A percentile compares a stretch with the other conserved stretches of the same genome.
phyloP scores from a whole-genome alignment of 2,888 invertebrate species.

The Plagodis dolabraria region DNA sequence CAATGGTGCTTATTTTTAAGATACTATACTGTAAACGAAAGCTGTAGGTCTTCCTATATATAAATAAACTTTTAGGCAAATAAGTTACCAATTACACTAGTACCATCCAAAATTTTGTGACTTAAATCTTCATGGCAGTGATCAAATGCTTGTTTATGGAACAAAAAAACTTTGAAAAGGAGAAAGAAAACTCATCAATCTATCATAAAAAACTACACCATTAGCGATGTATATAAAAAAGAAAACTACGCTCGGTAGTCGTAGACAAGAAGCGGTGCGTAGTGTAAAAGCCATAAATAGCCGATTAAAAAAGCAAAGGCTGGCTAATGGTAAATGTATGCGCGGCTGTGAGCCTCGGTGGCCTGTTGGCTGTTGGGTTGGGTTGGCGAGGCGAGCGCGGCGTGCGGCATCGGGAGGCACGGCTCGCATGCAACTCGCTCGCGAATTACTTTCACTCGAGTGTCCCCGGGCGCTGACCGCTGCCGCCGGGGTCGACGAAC shows the following conservation, averaged over 20 bases:
- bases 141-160: no score
- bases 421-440: constrained; percentile 73
- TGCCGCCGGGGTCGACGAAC: constrained; percentile 70
- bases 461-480: constrained; percentile 81
- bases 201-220: constrained; percentile 4
- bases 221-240: constrained; percentile 8
- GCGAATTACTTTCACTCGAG: constrained; percentile 84
- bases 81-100: no score
- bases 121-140: no score
- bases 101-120: no score
- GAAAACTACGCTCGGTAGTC: constrained; percentile 11
- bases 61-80: no score
- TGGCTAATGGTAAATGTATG: constrained; percentile 25
- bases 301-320: constrained; percentile 36
- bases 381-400: constrained; percentile 11
- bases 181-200: no score
- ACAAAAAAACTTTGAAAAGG: no score
- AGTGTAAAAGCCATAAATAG: constrained; percentile 26
- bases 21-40: no score
- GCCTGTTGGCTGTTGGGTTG: no score
- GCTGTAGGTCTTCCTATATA: no score
- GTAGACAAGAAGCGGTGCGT: constrained; percentile 20
- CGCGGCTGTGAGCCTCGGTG: constrained; percentile 21
- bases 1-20: no score
- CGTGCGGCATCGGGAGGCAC: constrained; percentile 65